Conservation (phyloP, 1,140 invertebrate genomes). For the Coptotermes formosanus region DNA sequence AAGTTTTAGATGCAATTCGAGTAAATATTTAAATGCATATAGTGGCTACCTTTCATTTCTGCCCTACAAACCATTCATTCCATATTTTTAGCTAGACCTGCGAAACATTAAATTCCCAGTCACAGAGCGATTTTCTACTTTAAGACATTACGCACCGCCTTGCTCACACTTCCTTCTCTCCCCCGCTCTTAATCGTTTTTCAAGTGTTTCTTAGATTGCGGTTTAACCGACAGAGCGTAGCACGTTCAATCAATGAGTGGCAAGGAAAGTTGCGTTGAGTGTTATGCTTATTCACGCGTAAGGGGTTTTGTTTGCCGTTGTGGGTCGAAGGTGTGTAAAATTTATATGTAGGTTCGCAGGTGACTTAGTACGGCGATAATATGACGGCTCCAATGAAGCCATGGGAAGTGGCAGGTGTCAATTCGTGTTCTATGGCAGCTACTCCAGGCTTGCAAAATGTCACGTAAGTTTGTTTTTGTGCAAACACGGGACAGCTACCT, state of each 20-base stretch:
- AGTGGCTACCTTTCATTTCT: background rate
- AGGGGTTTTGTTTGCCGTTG: background rate
- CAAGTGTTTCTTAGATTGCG: background rate
- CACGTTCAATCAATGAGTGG: background rate
- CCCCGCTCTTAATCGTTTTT: background rate
- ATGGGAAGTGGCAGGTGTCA: constrained; percentile 1
- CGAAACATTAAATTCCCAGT: background rate
- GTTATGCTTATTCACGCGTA: background rate
- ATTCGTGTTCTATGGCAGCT: background rate
- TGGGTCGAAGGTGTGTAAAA: background rate
- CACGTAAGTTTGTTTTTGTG: background rate
- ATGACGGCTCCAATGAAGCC: background rate
- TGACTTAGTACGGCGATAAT: background rate
- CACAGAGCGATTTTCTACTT: background rate
- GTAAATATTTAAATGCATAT: background rate
- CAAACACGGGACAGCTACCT: too few relatives aligned
- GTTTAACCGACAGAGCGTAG: background rate
- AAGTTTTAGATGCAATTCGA: too few relatives aligned
- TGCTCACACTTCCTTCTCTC: background rate
- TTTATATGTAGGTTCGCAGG: background rate
- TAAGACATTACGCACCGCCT: background rate
- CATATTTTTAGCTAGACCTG: background rate
- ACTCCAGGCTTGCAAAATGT: background rate
- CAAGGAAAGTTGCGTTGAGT: background rate
- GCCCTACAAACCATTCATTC: background rate